Evolutionary conservation across 2,797 vertebrate genomes (phyloP).

Genomic region (Enteromius thamalakanensis): DNA sequence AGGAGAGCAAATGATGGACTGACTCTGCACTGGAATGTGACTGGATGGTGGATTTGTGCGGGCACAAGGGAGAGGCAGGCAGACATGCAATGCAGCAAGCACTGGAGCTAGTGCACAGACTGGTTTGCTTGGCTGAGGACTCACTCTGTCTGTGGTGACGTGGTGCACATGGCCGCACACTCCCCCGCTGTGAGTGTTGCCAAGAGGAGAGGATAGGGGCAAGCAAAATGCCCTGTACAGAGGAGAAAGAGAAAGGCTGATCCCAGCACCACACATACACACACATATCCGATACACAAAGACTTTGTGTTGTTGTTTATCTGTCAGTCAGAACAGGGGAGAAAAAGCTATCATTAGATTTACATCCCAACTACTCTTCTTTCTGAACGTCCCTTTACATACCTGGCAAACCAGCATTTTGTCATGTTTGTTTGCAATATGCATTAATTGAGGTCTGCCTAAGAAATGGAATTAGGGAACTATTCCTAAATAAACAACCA

Average conservation of each 20-base stretch:
- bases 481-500: not conserved
- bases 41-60: not conserved
- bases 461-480: not conserved
- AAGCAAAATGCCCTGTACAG: conserved; percentile 89
- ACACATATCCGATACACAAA: conserved; percentile 8
- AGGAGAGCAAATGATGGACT: not conserved
- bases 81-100: conserved; percentile 6
- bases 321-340: not conserved
- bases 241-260: conserved; percentile 72
- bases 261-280: conserved; percentile 29
- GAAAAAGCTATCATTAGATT: not conserved
- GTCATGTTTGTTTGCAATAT: not conserved
- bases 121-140: conserved; percentile 75
- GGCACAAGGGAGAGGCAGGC: conserved; percentile 44
- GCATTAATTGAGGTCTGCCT: not conserved
- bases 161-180: conserved; percentile 70
- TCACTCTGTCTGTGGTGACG: conserved; percentile 92
- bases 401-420: not conserved
- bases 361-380: not conserved
- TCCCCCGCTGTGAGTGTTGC: conserved; percentile 80
- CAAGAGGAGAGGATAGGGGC: conserved; percentile 93
- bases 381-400: not conserved
- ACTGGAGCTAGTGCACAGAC: not conserved
- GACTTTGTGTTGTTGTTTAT: not conserved
- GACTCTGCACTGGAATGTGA: not conserved